Conservation (phyloP, 2,888 invertebrate genomes). For the Drosophila anomalata region DNA sequence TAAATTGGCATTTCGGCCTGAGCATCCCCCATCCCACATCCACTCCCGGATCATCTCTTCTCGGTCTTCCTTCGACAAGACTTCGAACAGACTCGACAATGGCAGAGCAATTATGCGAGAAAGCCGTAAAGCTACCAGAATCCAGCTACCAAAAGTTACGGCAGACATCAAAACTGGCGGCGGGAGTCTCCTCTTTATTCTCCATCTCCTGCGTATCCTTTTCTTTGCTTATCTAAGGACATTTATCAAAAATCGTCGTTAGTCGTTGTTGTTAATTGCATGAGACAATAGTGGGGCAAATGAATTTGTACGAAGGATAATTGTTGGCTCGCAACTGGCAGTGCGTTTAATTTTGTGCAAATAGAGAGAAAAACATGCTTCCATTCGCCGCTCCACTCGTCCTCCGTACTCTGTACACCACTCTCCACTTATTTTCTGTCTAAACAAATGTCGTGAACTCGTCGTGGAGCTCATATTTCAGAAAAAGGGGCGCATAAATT, state of each 20-base stretch:
- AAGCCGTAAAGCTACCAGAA: slow-evolving; percentile 64
- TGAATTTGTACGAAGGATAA: slow-evolving; percentile 79
- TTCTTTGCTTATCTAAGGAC: slow-evolving; percentile 62
- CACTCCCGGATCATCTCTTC: background rate
- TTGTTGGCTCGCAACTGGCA: slow-evolving; percentile 72
- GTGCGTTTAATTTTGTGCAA: slow-evolving; percentile 80
- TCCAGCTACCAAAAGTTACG: slow-evolving; percentile 69
- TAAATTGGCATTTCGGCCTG: slow-evolving; percentile 60
- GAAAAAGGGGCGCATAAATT: slow-evolving; percentile 80
- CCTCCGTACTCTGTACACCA: background rate
- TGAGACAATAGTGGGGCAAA: slow-evolving; percentile 78
- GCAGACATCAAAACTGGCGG: slow-evolving; percentile 35
- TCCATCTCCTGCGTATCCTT: slow-evolving; percentile 10
- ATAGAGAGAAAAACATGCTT: slow-evolving; percentile 72
- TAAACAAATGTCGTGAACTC: slow-evolving; percentile 80
- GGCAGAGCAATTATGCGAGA: slow-evolving; percentile 73
- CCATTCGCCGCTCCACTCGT: background rate
- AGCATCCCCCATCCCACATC: background rate
- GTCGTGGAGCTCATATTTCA: slow-evolving; percentile 71
- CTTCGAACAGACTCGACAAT: slow-evolving; percentile 66
- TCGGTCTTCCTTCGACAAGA: slow-evolving; percentile 26
- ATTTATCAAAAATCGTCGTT: slow-evolving; percentile 80
- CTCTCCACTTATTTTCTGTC: slow-evolving; percentile 48
- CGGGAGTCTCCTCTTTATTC: slow-evolving; percentile 1
- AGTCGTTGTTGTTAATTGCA: slow-evolving; percentile 71